Evolutionary conservation across 2,113 vertebrate species (phyloP).

Genomic region (Aythya baeri): DNA sequence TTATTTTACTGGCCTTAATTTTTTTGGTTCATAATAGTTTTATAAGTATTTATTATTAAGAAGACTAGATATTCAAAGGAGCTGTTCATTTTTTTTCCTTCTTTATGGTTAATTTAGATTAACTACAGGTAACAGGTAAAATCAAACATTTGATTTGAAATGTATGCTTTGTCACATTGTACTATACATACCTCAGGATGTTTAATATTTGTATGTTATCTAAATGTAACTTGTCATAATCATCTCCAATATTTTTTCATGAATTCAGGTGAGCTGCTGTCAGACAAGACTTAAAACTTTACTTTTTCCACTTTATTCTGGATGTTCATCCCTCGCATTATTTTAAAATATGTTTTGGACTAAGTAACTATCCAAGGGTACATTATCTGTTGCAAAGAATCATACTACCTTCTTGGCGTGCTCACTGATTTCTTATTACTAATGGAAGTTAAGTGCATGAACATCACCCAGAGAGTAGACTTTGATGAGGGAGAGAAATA

Average conservation of each 20-base stretch:
- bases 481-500: background rate
- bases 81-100: background rate
- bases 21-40: background rate
- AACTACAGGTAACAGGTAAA: background rate
- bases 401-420: background rate
- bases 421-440: background rate
- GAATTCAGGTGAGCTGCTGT: background rate
- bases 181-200: fast-evolving
- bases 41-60: background rate
- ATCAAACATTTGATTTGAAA: background rate
- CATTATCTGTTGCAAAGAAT: background rate
- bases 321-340: background rate
- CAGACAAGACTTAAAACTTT: background rate
- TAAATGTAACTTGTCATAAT: background rate
- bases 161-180: background rate
- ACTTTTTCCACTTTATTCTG: background rate
- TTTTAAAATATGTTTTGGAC: background rate
- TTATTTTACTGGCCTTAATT: background rate
- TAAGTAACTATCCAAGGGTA: background rate
- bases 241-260: background rate
- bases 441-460: background rate
- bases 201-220: background rate
- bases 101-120: background rate
- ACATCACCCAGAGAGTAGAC: background rate
- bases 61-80: background rate